These are phyloP conservation scores for Eulacestoma nigropectus DNA, from an alignment of 2,113 vertebrate species.

Conservation along the genomic window DNA sequence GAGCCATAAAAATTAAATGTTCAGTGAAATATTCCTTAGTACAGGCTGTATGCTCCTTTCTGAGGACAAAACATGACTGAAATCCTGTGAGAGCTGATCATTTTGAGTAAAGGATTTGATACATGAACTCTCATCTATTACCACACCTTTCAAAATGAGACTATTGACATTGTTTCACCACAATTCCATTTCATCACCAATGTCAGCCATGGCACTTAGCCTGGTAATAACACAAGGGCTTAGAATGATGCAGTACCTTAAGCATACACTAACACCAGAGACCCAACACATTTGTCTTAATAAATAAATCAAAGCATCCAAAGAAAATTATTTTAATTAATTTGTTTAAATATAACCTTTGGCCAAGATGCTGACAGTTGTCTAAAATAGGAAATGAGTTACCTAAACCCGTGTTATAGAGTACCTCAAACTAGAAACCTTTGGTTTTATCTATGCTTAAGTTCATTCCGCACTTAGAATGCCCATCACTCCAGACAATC, in stretches of 20 bases:
- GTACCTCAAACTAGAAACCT: neutral
- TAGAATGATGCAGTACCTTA: neutral
- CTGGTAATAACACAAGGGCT: neutral
- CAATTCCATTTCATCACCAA: neutral
- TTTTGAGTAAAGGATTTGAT: neutral
- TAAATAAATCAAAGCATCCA: neutral
- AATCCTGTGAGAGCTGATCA: neutral
- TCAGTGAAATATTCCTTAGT: neutral
- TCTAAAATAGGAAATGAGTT: neutral
- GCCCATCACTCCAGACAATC: neutral
- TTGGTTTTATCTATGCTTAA: neutral
- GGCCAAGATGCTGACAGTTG: neutral
- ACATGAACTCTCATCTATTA: neutral
- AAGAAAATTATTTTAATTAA: neutral
- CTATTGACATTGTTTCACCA: neutral
- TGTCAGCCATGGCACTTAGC: neutral
- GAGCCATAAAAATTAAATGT: neutral
- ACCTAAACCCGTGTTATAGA: neutral
- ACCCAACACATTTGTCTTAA: neutral
- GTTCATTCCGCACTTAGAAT: rapidly evolving
- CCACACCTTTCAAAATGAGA: neutral
- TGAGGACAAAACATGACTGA: neutral
- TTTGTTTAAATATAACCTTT: neutral
- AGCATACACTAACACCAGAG: neutral
- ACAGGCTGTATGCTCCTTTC: neutral